These are phyloP conservation scores for Pseudotriccus pelzelni DNA, from an alignment of 2,797 vertebrate species.

Conservation along the genomic window DNA sequence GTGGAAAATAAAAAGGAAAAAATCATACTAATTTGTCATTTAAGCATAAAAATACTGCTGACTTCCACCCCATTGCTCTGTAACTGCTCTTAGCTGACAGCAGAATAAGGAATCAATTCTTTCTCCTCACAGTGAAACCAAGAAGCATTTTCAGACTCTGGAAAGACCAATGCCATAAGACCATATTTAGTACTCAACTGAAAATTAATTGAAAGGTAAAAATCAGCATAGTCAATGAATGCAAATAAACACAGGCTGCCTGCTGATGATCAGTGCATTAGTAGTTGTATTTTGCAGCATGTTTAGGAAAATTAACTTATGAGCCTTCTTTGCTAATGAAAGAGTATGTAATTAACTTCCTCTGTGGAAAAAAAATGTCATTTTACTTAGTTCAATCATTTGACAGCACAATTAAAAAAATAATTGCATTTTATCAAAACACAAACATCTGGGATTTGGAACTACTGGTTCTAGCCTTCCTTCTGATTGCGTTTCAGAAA, in stretches of 20 bases:
- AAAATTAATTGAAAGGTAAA: not conserved
- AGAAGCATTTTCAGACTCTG: not conserved
- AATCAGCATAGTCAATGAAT: not conserved
- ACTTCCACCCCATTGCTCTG: not conserved
- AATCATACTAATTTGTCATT: not conserved
- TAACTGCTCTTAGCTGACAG: not conserved
- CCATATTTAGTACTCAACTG: not conserved
- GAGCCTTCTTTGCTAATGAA: not conserved
- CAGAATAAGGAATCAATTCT: not conserved
- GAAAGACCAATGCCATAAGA: not conserved
- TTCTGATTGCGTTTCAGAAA: conserved; percentile 35
- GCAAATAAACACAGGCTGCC: not conserved
- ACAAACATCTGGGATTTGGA: not conserved
- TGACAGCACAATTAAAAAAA: not conserved
- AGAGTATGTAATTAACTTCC: not conserved
- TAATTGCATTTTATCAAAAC: not conserved
- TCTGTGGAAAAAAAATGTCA: not conserved
- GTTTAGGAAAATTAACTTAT: not conserved
- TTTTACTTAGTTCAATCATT: not conserved
- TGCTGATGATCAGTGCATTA: not conserved
- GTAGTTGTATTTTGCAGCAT: not conserved
- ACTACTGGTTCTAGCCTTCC: not conserved
- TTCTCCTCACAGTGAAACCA: not conserved
- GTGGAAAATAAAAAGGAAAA: not conserved
- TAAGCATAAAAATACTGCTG: not conserved